Base-by-base conservation (phyloP, 2,113 vertebrate genomes). In the Egretta garzetta region DNA sequence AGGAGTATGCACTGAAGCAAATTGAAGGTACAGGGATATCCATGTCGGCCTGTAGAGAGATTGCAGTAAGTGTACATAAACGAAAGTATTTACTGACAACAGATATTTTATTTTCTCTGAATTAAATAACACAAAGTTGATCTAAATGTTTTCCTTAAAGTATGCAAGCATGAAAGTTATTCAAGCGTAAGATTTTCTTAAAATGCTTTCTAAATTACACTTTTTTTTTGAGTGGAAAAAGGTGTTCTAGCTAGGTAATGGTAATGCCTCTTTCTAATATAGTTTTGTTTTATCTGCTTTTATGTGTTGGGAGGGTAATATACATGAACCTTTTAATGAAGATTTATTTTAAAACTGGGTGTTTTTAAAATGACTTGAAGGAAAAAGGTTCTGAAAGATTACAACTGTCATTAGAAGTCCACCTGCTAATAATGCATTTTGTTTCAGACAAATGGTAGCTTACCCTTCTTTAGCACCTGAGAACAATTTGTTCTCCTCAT, bases 11-110 rank as follows among this genome's bases (percentile, higher is more conserved):
- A 96, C 90, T 99, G 98, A 99, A 99, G 97, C 98, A 99, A 97
- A 99, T 99, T 95, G 98, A 99, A 99, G 98, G 98, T 97, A 98
- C 98, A 97, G 98, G 98, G 92, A 99, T 99, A 98, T 99, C 98
- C 97, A 99, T 99, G 98, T 99, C 98, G 37, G 98, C 98, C 82
- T 99, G 98, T 98, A 98, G 98, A 98, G 98, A 99, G 97, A 99
- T 99, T 98, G 98, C 98, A 98, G 98, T 99, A 98, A 98, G 98
- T 98, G 89, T 81, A 94, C 81, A 90, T 88, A 76, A 93, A 89
- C 19, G 19, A 47, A 89, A 97, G 53, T 87, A 53, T 82, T 95
- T 75, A 80, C 62, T 95, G 45, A 80, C 8, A 91, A 86, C 17
- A 53, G 27, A 12, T 73, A 8, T 55, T 87, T 82, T 60, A 30